A percentile compares a stretch with the other conserved stretches of the same genome.
Evolutionary conservation across 1,140 invertebrate genomes (phyloP).

Genomic region (Drosophila melanica): DNA sequence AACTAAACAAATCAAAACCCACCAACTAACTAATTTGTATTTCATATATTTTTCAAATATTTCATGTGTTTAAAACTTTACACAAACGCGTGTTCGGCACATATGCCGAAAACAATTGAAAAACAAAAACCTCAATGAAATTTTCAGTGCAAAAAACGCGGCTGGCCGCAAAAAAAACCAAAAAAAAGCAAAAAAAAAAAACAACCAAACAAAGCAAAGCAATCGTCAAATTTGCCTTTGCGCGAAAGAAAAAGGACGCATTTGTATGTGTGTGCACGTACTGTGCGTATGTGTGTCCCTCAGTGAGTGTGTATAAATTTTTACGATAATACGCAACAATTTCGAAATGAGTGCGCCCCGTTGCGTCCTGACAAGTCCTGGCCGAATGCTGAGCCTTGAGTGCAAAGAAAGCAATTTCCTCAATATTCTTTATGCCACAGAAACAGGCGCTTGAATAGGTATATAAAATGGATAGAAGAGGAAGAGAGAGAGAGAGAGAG

Average conservation of each 20-base stretch:
- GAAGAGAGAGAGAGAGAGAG: not conserved
- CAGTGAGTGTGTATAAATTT: slow-evolving; percentile 69
- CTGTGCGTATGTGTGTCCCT: slow-evolving; percentile 29
- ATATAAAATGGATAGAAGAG: not conserved
- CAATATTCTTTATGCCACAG: slow-evolving; percentile 74
- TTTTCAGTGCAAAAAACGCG: slow-evolving; percentile 49
- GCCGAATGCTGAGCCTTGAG: slow-evolving; percentile 53
- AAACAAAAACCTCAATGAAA: slow-evolving; percentile 47
- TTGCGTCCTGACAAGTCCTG: slow-evolving; percentile 43
- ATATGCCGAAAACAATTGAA: slow-evolving; percentile 1
- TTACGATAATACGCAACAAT: slow-evolving; percentile 79
- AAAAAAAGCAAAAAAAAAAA: slow-evolving; percentile 5
- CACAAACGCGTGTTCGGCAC: slow-evolving; percentile 8
- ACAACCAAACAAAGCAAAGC: slow-evolving; percentile 28
- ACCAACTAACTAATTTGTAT: slow-evolving; percentile 39
- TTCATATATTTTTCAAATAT: slow-evolving; percentile 29
- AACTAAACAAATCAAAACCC: not conserved
- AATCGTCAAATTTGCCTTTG: slow-evolving; percentile 11
- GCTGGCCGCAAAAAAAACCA: slow-evolving; percentile 2
- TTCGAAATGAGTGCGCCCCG: slow-evolving; percentile 71
- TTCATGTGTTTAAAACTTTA: slow-evolving; percentile 41
- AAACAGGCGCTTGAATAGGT: slow-evolving; percentile 4
- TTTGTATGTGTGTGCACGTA: slow-evolving; percentile 64
- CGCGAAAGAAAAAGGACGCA: slow-evolving; percentile 24
- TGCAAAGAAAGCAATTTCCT: slow-evolving; percentile 79